Evolutionary conservation across 2,113 vertebrate genomes (phyloP).

Genomic region (Numida meleagris): DNA sequence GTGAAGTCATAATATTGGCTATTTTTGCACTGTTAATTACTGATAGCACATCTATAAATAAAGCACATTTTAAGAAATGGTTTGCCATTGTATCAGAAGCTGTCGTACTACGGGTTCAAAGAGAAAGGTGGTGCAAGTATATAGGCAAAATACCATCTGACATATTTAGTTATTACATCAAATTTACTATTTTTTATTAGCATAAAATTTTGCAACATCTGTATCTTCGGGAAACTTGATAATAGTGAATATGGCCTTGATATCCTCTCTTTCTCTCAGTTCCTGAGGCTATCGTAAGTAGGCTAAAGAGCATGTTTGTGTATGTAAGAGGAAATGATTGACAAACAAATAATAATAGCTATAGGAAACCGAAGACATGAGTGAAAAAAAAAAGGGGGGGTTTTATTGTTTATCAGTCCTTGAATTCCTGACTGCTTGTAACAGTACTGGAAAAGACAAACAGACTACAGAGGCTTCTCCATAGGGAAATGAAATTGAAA

Average conservation of each 20-base stretch:
- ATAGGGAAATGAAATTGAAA: slow-evolving; percentile 37
- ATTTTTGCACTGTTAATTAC: not conserved
- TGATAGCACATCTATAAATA: not conserved
- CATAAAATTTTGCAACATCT: not conserved
- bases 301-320: not conserved
- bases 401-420: slow-evolving; percentile 40
- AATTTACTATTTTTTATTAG: not conserved
- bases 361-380: not conserved
- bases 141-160: not conserved
- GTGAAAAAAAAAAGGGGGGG: not conserved
- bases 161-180: not conserved
- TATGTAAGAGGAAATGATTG: not conserved
- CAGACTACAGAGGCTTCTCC: not conserved
- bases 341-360: slow-evolving; percentile 34
- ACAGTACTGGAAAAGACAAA: slow-evolving; percentile 42
- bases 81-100: not conserved
- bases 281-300: not conserved
- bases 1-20: rapidly evolving
- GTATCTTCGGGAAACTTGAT: not conserved
- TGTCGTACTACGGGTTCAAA: not conserved
- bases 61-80: not conserved
- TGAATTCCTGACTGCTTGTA: slow-evolving; percentile 33
- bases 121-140: not conserved
- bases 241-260: not conserved
- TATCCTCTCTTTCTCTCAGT: not conserved